A percentile compares a stretch with the other conserved stretches of the same genome.
Evolutionary conservation across 2,113 vertebrate species (phyloP).

Genomic region (Mesembrinibis cayennensis): DNA sequence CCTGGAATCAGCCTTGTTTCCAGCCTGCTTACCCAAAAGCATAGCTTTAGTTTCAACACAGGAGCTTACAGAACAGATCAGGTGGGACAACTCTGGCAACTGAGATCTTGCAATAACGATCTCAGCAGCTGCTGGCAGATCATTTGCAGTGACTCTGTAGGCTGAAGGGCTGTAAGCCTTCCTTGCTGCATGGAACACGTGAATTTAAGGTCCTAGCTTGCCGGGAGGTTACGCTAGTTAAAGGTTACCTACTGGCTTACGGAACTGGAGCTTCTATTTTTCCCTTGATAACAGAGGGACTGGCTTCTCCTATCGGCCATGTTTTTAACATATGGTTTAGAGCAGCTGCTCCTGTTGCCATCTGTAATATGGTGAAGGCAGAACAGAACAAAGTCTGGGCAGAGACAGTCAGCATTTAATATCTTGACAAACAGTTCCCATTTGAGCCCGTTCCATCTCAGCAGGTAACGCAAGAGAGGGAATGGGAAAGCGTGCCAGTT

Average conservation of each 20-base stretch:
- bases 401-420: not conserved
- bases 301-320: not conserved
- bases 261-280: not conserved
- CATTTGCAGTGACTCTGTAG: rapidly evolving
- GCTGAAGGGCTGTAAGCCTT: not conserved
- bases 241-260: not conserved
- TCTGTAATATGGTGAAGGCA: not conserved
- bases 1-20: not conserved
- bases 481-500: rapidly evolving
- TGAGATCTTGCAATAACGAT: not conserved
- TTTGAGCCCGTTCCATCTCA: not conserved
- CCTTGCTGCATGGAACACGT: rapidly evolving
- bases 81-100: not conserved
- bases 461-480: not conserved
- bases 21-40: not conserved
- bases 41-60: not conserved
- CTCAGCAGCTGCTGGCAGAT: not conserved
- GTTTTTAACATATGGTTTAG: not conserved
- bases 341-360: not conserved
- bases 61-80: not conserved
- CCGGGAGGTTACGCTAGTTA: not conserved
- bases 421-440: not conserved
- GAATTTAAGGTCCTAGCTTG: not conserved
- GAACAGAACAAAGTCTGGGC: not conserved
- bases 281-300: not conserved